Conservation (phyloP, 2,888 invertebrate genomes). For the Gibbula magus region DNA sequence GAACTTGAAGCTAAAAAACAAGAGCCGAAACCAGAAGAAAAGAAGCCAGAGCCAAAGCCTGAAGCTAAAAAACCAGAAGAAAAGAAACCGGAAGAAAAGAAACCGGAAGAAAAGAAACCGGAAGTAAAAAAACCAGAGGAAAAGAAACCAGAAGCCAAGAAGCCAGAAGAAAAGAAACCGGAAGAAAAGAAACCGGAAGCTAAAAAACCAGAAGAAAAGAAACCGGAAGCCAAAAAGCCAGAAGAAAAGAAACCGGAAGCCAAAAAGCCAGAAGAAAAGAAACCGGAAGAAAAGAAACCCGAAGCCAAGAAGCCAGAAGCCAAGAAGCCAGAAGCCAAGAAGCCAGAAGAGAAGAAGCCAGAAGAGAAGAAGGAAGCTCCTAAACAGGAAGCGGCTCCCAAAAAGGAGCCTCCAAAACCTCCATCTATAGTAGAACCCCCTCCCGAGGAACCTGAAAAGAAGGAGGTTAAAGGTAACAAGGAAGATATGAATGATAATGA, state of each 20-base stretch:
- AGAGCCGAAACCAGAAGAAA: conserved; percentile 27
- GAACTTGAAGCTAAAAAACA: conserved; percentile 9
- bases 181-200: conserved; percentile 24
- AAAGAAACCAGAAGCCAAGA: conserved; percentile 4
- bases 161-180: not conserved
- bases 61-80: conserved; percentile 17
- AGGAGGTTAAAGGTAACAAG: conserved; percentile 1
- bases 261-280: conserved; percentile 33
- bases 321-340: conserved; percentile 40
- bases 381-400: conserved; percentile 16
- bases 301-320: conserved; percentile 40
- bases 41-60: conserved; percentile 4
- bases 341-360: not conserved
- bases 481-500: conserved; percentile 4
- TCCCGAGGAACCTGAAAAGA: not conserved
- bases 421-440: conserved; percentile 11
- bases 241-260: conserved; percentile 38
- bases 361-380: conserved; percentile 20
- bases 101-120: conserved; percentile 45
- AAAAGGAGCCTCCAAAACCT: conserved; percentile 15
- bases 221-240: conserved; percentile 34
- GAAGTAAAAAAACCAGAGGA: conserved; percentile 21
- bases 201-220: conserved; percentile 41
- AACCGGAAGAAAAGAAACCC: conserved; percentile 32
- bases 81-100: conserved; percentile 46